phyloP scores from a whole-genome alignment of 2,888 invertebrate species.

The Eustalomyia histrio region DNA sequence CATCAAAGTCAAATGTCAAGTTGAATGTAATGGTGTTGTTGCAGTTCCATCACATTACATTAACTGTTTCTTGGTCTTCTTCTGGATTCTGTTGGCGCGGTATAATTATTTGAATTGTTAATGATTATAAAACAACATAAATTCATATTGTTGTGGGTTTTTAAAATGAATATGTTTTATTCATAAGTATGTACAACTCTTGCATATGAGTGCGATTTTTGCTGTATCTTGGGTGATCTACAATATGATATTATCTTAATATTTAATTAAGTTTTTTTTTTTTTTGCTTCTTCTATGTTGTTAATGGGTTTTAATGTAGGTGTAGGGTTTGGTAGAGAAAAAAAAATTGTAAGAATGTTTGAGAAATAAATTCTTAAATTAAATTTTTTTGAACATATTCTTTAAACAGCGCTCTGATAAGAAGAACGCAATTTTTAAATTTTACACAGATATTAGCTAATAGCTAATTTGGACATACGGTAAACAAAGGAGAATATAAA shows the following conservation, averaged over 20 bases:
- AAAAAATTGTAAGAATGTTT: no score
- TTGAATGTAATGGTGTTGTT: conserved; percentile 24
- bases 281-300: neutral
- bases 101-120: conserved; percentile 49
- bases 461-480: no score
- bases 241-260: conserved; percentile 48
- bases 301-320: no score
- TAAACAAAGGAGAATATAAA: no score
- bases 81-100: conserved; percentile 46
- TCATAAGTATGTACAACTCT: conserved; percentile 20
- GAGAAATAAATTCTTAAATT: no score
- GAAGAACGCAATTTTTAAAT: no score
- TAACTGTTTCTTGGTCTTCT: neutral
- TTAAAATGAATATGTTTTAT: conserved; percentile 45
- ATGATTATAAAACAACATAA: conserved; percentile 18
- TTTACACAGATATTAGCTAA: no score
- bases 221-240: conserved; percentile 50
- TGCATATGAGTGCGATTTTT: conserved; percentile 1
- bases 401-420: no score
- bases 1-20: conserved; percentile 64
- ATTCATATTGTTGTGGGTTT: conserved; percentile 32
- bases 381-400: no score
- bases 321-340: no score
- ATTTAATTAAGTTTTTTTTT: conserved; percentile 52
- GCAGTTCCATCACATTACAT: conserved; percentile 34